phyloP scores from a whole-genome alignment of 2,888 invertebrate genomes.

The Erynnis tages region DNA sequence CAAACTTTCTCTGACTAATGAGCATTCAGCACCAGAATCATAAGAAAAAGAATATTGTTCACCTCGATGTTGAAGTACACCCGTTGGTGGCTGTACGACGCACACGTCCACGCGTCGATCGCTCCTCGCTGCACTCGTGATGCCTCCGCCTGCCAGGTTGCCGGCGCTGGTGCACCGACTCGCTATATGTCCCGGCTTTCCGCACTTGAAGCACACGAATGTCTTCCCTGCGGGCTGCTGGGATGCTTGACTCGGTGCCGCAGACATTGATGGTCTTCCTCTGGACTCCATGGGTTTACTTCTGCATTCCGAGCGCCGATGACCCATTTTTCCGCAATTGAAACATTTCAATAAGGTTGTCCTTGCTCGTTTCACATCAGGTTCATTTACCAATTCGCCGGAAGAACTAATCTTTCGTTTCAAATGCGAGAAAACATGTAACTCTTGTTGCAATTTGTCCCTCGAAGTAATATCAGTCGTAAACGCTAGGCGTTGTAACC shows the following conservation, averaged over 20 bases:
- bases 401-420: slow-evolving; percentile 15
- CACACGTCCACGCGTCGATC: slow-evolving; percentile 31
- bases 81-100: slow-evolving; percentile 22
- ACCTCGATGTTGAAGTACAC: slow-evolving; percentile 27
- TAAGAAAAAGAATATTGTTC: slow-evolving; percentile 11
- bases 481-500: slow-evolving; percentile 27
- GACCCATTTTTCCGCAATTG: slow-evolving; percentile 29
- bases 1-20: slow-evolving; percentile 26
- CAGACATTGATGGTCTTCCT: not conserved
- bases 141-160: not conserved
- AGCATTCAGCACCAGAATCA: slow-evolving; percentile 29
- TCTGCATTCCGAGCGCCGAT: slow-evolving; percentile 27
- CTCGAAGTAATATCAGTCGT: slow-evolving; percentile 20
- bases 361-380: slow-evolving; percentile 4
- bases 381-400: not conserved
- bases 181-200: slow-evolving; percentile 22
- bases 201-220: slow-evolving; percentile 20
- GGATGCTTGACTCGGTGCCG: not conserved
- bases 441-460: slow-evolving; percentile 24
- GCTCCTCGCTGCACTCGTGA: not conserved
- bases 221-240: slow-evolving; percentile 10
- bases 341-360: slow-evolving; percentile 21
- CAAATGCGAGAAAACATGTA: slow-evolving; percentile 16
- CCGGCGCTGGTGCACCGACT: slow-evolving; percentile 15
- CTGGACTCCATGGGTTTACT: not conserved